phyloP scores from a whole-genome alignment of 2,888 invertebrate genomes.

The Crocallis elinguaria region DNA sequence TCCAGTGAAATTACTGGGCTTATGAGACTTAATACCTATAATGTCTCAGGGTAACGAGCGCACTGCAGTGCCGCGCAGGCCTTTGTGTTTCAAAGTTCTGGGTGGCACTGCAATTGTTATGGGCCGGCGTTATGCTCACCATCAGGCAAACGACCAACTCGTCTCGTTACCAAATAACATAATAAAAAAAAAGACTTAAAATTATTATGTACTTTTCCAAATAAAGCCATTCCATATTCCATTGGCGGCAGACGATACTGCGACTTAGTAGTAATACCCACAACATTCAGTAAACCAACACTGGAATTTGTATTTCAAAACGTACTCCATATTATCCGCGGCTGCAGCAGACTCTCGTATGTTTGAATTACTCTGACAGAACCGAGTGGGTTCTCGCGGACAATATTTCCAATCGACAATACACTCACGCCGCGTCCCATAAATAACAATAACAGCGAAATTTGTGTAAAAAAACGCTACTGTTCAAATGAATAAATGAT shows the following conservation, averaged over 20 bases:
- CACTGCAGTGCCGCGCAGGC: too few species aligned
- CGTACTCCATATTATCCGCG: slow-evolving; percentile 46
- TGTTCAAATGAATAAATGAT: slow-evolving; percentile 44
- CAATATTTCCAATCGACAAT: slow-evolving; percentile 43
- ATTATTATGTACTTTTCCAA: neutral
- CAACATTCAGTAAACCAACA: slow-evolving; percentile 20
- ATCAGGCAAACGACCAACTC: neutral
- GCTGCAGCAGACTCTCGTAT: slow-evolving; percentile 48
- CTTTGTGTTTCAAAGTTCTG: too few species aligned
- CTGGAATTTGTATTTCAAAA: slow-evolving; percentile 38
- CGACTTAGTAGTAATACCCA: neutral
- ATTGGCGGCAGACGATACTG: neutral
- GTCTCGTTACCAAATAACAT: neutral
- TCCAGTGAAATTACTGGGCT: too few species aligned
- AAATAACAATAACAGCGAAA: slow-evolving; percentile 38
- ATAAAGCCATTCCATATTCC: too few species aligned
- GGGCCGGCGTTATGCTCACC: too few species aligned
- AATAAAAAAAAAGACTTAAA: neutral
- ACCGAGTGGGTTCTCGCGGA: slow-evolving; percentile 40
- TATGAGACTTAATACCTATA: too few species aligned
- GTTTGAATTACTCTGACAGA: slow-evolving; percentile 48
- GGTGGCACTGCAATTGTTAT: too few species aligned
- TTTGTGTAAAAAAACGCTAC: slow-evolving; percentile 37
- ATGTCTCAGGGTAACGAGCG: too few species aligned
- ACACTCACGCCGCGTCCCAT: slow-evolving; percentile 34